These are phyloP conservation scores for Schlechtendalia chinensis DNA, from an alignment of 1,140 invertebrate genomes.

Conservation along the genomic window DNA sequence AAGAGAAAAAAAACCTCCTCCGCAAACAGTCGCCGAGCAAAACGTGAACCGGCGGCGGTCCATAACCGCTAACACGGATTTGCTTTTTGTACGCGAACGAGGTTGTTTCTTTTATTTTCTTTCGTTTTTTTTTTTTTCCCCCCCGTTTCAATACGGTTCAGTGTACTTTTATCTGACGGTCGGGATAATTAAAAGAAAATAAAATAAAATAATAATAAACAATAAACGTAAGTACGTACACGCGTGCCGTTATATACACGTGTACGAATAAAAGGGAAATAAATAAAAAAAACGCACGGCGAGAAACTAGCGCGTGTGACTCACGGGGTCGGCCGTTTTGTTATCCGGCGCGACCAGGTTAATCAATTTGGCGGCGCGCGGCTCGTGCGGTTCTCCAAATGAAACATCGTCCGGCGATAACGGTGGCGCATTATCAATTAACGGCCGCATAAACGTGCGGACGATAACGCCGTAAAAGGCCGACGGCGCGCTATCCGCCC, in stretches of 20 bases:
- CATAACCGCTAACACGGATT: slow-evolving; percentile 46
- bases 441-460: no score
- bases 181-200: slow-evolving; percentile 37
- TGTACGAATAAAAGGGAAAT: background rate
- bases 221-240: background rate
- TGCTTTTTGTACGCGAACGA: slow-evolving; percentile 36
- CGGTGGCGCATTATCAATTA: background rate
- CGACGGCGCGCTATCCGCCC: no score
- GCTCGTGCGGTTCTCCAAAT: slow-evolving; percentile 14
- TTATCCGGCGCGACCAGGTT: slow-evolving; percentile 41
- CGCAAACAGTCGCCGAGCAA: no score
- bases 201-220: background rate
- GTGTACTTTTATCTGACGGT: slow-evolving; percentile 41
- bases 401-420: no score
- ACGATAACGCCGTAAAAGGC: no score
- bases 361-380: slow-evolving; percentile 29
- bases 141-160: slow-evolving; percentile 37
- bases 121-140: slow-evolving; percentile 26
- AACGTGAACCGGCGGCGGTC: slow-evolving; percentile 8
- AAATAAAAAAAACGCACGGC: background rate
- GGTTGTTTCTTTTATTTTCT: no score
- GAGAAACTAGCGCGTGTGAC: slow-evolving; percentile 18
- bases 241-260: background rate
- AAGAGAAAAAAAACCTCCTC: background rate
- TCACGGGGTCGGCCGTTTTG: slow-evolving; percentile 11